Percentiles rank a stretch among this genome's conserved stretches.
phyloP scores from a whole-genome alignment of 2,888 invertebrate genomes.

The Dinocampus coccinellae region DNA sequence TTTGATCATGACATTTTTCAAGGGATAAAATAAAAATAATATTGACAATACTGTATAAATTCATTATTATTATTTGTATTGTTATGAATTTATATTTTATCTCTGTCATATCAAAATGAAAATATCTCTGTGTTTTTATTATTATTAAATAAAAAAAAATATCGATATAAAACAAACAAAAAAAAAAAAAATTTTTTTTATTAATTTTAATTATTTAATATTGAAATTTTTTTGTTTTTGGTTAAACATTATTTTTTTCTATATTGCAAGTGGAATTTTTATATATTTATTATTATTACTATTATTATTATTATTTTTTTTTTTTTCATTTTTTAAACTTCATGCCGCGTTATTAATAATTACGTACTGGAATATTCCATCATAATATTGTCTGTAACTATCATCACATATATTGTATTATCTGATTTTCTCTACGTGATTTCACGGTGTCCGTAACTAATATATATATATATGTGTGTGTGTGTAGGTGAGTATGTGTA shows the following conservation, averaged over 20 bases:
- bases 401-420: not conserved
- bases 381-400: not conserved
- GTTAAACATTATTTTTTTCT: no score
- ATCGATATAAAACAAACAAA: no score
- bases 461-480: not conserved
- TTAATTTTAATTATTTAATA: no score
- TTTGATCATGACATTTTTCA: conserved; percentile 18
- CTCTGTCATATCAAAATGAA: no score
- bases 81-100: conserved; percentile 31
- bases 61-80: not conserved
- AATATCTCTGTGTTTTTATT: no score
- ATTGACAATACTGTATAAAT: not conserved
- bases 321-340: not conserved
- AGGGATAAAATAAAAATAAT: not conserved
- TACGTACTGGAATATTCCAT: not conserved
- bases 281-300: no score
- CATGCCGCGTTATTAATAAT: not conserved
- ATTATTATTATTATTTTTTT: no score
- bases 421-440: not conserved
- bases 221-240: no score
- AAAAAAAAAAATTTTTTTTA: no score
- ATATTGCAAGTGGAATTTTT: no score
- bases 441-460: conserved; percentile 10
- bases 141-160: no score
- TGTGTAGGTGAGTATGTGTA: no score